Conservation (phyloP, 92 coral and sea anemone genomes). For the Micromussa lordhowensis region DNA sequence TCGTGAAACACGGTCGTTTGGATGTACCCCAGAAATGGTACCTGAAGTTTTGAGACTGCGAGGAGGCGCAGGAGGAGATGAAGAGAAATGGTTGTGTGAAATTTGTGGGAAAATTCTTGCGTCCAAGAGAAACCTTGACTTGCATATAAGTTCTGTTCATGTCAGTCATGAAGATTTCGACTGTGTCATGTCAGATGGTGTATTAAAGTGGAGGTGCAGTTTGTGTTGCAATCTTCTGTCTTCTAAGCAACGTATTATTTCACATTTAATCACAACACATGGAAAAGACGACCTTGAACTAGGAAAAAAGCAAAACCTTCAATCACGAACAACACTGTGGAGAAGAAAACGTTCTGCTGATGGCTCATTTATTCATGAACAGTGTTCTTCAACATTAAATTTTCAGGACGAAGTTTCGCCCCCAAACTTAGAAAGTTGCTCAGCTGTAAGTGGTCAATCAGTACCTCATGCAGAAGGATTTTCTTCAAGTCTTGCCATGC, state of each 20-base stretch:
- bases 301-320: slow-evolving; percentile 1
- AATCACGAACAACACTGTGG: slow-evolving; percentile 43
- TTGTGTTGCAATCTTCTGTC: slow-evolving; percentile 18
- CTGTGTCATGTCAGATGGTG: neutral
- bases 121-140: slow-evolving; percentile 32
- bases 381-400: neutral
- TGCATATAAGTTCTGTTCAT: slow-evolving; percentile 26
- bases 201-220: slow-evolving; percentile 41
- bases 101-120: slow-evolving; percentile 26
- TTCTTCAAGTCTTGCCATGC: slow-evolving; percentile 13
- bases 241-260: slow-evolving; percentile 43
- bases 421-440: neutral
- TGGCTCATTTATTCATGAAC: slow-evolving; percentile 8
- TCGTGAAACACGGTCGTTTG: no score
- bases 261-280: slow-evolving; percentile 30
- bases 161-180: slow-evolving; percentile 10
- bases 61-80: slow-evolving; percentile 35
- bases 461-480: neutral
- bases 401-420: no score
- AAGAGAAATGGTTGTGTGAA: slow-evolving; percentile 33
- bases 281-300: slow-evolving; percentile 11
- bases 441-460: neutral
- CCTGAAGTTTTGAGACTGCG: slow-evolving; percentile 17
- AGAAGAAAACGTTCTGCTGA: slow-evolving; percentile 44
- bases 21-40: no score